Percentiles rank a stretch among this genome's conserved stretches.
phyloP scores from a whole-genome alignment of 2,888 invertebrate species.

The Agrenia bidenticulata region DNA sequence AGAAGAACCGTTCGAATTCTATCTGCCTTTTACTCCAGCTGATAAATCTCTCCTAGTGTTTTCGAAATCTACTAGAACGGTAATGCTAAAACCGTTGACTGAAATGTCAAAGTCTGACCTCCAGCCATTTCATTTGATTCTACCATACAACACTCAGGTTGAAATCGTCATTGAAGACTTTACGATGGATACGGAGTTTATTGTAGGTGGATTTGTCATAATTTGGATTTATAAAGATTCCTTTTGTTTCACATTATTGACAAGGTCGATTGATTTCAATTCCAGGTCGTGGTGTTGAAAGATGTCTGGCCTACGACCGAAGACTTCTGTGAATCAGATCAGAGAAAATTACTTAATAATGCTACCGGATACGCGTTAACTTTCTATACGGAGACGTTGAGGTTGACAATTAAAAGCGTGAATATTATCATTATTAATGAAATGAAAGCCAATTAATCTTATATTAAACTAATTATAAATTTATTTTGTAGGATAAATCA shows the following conservation, averaged over 20 bases:
- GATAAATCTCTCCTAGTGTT: not conserved
- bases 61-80: not conserved
- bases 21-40: conserved; percentile 11
- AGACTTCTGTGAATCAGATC: conserved; percentile 9
- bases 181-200: not conserved
- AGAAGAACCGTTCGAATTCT: conserved; percentile 20
- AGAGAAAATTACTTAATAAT: too few relatives aligned
- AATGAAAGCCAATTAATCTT: not conserved
- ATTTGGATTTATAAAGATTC: not conserved
- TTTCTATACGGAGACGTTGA: conserved; percentile 12
- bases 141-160: conserved; percentile 23
- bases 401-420: too few relatives aligned
- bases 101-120: conserved; percentile 21
- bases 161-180: conserved; percentile 8
- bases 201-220: not conserved
- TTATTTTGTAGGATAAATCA: conserved; percentile 11
- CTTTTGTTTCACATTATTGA: not conserved
- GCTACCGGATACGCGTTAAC: not conserved
- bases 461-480: too few relatives aligned
- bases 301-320: conserved; percentile 16
- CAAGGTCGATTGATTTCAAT: too few relatives aligned
- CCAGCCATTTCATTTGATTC: conserved; percentile 14
- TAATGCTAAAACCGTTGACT: not conserved
- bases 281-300: conserved; percentile 14
- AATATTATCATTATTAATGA: too few relatives aligned